Base-by-base conservation (phyloP, 1,140 invertebrate species). In the Ephestia elutella region DNA sequence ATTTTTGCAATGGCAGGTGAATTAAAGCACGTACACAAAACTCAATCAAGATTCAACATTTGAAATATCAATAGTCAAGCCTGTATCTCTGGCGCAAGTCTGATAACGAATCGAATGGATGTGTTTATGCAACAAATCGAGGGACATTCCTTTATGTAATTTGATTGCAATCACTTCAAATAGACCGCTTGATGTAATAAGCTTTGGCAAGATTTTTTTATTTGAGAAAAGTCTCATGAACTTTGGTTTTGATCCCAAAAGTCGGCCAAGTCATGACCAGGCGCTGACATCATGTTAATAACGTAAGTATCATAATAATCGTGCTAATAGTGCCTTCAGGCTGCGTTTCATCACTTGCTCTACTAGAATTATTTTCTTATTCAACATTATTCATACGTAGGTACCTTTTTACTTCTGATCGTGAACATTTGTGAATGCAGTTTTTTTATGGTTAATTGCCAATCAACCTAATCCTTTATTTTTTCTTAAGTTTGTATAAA, bases 181-280 rank as follows among this genome's bases (percentile, higher is more conserved):
- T 56, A 49, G 56, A 44, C 38, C n/a, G 62, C 66, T 69, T 77
- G 74, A 77, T 67, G 74, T 72, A 77, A 76, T 65, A 49, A 58
- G 28, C 11, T 53, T 44, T 44, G n/a, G 38, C n/a, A 44, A 44
- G 38, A 15, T 13, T 44, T 44, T 44, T 44, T 44, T 44, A 2
- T 7, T 15, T 2, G 13, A 5, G 38, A 44, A n/a, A 44, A 44
- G n/a, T 15, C 0, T 44, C 38, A 44, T 44, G 38, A 44, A 3
- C 38, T 44, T 2, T 44, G 13, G n/a, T 15, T n/a, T n/a, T 44
- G n/a, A 9, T 32, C 13, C 32, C 15, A 17, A 44, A n/a, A 44
- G 13, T n/a, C 38, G 38, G n/a, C 2, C 38, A 15, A 5, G 1
- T 44, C 38, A 44, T 17, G 38, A 44, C 13, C 15, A 9, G 30